Conservation (phyloP, 2,888 invertebrate species). For the Thymelicus sylvestris region DNA sequence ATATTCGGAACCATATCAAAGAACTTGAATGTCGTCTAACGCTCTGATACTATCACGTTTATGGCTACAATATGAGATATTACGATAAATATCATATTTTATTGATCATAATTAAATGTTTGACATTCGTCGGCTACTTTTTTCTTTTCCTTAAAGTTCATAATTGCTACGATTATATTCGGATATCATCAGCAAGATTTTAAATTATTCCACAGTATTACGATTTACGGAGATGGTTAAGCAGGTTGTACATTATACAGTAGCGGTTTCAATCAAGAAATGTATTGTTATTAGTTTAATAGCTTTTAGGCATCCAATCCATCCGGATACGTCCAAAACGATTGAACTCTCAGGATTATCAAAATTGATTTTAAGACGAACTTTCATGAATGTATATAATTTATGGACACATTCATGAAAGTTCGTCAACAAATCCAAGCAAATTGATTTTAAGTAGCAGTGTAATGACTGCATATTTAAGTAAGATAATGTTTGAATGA, state of each 20-base stretch:
- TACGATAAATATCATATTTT: constrained; percentile 68
- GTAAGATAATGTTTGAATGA: too few relatives aligned
- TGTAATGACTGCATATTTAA: too few relatives aligned
- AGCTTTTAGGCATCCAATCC: too few relatives aligned
- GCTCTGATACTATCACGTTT: constrained; percentile 67
- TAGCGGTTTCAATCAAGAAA: constrained; percentile 10
- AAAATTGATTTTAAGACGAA: too few relatives aligned
- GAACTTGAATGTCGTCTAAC: constrained; percentile 56
- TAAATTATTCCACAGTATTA: constrained; percentile 54
- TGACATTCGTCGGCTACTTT: constrained; percentile 19
- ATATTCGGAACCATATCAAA: constrained; percentile 50
- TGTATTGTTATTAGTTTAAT: not conserved
- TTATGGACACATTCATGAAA: too few relatives aligned
- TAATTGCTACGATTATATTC: constrained; percentile 44
- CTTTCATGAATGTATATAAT: too few relatives aligned
- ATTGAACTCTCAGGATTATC: too few relatives aligned
- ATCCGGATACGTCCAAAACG: too few relatives aligned
- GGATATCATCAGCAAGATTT: constrained; percentile 40
- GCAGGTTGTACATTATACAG: constrained; percentile 15
- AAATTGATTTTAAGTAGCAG: too few relatives aligned
- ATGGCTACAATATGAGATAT: constrained; percentile 62
- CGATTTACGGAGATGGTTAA: constrained; percentile 55
- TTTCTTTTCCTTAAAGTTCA: constrained; percentile 44
- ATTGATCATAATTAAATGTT: constrained; percentile 58
- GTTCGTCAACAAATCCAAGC: too few relatives aligned